A percentile compares a stretch with the other conserved stretches of the same genome.
Evolutionary conservation across 2,888 invertebrate species (phyloP).

Genomic region (Ypsolopha sequella): DNA sequence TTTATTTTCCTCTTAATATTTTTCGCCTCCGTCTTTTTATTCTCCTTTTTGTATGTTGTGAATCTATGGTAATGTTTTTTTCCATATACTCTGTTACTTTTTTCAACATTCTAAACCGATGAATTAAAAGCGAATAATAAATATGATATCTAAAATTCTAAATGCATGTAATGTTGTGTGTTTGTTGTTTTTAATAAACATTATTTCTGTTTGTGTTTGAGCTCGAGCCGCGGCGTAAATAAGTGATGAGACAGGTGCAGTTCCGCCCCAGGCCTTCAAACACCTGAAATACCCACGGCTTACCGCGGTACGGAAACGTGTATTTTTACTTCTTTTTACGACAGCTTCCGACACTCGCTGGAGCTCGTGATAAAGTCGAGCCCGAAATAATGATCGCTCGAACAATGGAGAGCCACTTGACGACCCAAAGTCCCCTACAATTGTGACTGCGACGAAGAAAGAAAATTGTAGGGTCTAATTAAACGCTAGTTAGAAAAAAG

Average conservation of each 20-base stretch:
- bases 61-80: too few species aligned
- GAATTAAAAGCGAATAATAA: neutral
- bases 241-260: constrained; percentile 22
- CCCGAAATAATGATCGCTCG: constrained; percentile 11
- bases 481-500: neutral
- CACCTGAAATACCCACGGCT: constrained; percentile 8
- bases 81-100: neutral
- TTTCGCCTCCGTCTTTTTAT: neutral
- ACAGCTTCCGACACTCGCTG: neutral
- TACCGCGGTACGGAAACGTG: neutral
- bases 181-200: constrained; percentile 8
- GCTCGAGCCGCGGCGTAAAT: constrained; percentile 13
- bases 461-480: constrained; percentile 4
- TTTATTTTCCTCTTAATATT: constrained; percentile 1
- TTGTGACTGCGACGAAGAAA: constrained; percentile 1
- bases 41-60: constrained; percentile 1
- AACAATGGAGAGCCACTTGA: constrained; percentile 11
- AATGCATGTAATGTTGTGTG: constrained; percentile 19
- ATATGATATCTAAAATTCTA: neutral
- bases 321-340: neutral
- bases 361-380: constrained; percentile 8
- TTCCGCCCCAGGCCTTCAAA: constrained; percentile 11
- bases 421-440: neutral
- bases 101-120: neutral
- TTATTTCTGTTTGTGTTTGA: constrained; percentile 3